Conservation (phyloP, 1,140 invertebrate species). For the Parapsyche elsis region DNA sequence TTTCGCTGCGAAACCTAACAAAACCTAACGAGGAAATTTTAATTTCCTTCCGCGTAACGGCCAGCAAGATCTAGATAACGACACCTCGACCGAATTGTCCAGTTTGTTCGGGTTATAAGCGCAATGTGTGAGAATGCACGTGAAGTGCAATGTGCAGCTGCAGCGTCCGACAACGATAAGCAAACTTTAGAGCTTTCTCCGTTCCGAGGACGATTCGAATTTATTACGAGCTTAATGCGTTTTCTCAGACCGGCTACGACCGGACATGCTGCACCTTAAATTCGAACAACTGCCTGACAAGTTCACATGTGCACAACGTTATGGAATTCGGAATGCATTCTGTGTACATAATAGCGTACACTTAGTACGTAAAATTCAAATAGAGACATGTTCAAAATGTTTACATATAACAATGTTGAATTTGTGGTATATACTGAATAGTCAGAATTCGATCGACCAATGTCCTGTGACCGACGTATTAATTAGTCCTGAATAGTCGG, state of each 20-base stretch:
- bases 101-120: too few species aligned
- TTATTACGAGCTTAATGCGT: constrained; percentile 41
- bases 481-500: neutral
- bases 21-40: constrained; percentile 8
- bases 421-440: too few species aligned
- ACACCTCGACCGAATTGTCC: too few species aligned
- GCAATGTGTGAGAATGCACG: constrained; percentile 6
- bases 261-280: constrained; percentile 18
- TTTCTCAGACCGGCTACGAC: neutral
- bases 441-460: too few species aligned
- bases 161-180: constrained; percentile 36
- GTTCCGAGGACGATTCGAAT: constrained; percentile 40
- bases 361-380: too few species aligned
- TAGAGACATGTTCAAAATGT: too few species aligned
- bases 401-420: too few species aligned
- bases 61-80: neutral
- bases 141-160: constrained; percentile 31
- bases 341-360: neutral
- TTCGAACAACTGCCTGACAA: neutral
- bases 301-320: neutral
- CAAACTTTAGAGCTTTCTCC: constrained; percentile 40
- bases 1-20: neutral
- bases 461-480: neutral
- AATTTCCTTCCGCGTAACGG: neutral
- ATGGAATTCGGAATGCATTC: neutral